Base-by-base conservation (phyloP, 2,888 invertebrate species). In the Norana najaformis region DNA sequence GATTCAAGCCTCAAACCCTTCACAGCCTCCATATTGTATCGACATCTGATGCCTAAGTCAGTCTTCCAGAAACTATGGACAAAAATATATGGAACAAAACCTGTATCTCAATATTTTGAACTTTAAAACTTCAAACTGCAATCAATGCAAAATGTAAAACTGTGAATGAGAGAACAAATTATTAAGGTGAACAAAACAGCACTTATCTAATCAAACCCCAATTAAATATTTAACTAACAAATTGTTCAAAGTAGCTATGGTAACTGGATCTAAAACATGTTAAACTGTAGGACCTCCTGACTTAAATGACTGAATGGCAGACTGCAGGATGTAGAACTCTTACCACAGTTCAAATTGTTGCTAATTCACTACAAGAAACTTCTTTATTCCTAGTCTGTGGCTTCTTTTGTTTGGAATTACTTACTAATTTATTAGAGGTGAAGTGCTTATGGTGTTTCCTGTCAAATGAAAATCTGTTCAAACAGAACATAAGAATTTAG, bases 121-220 rank as follows among this genome's bases (percentile, higher is more conserved):
- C n/a, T n/a, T 69, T n/a, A 69, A 69, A 69, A 69, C 69, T 69
- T 69, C n/a, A 69, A 41, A 41, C 41, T n/a, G n/a, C 69, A 69
- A 69, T n/a, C 69, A 69, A 69, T n/a, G 13, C 11, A n/a, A 69
- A n/a, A 69, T n/a, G 69, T 69, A 69, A 69, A 69, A 69, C 69
- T 69, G n/a, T 8, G n/a, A 69, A 69, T n/a, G 69, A 30, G 30
- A 69, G 69, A 69, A 69, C 69, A 69, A 20, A 69, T 11, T 16
- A 30, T n/a, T 30, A 69, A n/a, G n/a, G n/a, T 69, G 5, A 69
- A 69, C 69, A 69, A 69, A 69, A 69, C 69, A n/a, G 69, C 69
- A n/a, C 69, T 69, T 69, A 69, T n/a, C n/a, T 69, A 69, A 69
- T n/a, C 11, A 69, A 69, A 30, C 0, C n/a, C 30, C n/a, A 69